Evolutionary conservation across 2,888 invertebrate genomes (phyloP).

Genomic region (Plemyria rubiginata): DNA sequence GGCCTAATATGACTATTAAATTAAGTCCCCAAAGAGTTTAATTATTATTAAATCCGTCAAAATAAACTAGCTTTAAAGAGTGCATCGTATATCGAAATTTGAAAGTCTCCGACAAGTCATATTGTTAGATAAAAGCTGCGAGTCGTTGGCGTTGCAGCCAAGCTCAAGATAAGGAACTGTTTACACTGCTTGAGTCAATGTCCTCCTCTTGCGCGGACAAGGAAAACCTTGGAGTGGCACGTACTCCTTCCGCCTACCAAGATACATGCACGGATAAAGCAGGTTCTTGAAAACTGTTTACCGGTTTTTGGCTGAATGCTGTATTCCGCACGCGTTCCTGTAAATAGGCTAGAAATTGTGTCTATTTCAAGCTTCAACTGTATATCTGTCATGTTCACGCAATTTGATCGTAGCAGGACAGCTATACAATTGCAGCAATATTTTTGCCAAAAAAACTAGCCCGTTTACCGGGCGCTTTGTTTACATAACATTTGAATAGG

Average conservation of each 20-base stretch:
- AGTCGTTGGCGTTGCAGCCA: slow-evolving; percentile 63
- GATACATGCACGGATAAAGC: slow-evolving; percentile 17
- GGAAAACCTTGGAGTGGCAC: slow-evolving; percentile 79
- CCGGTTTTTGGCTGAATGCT: not conserved
- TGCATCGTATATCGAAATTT: slow-evolving; percentile 32
- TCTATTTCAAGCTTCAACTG: no score
- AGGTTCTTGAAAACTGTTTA: slow-evolving; percentile 1
- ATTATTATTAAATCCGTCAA: not conserved
- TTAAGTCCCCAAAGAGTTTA: no score
- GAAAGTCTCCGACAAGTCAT: slow-evolving; percentile 47
- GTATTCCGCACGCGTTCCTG: not conserved
- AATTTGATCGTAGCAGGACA: no score
- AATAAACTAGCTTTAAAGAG: slow-evolving; percentile 26
- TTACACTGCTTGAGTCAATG: slow-evolving; percentile 84
- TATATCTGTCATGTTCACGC: no score
- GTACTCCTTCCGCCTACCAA: slow-evolving; percentile 64
- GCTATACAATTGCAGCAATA: no score
- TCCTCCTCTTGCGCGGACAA: slow-evolving; percentile 77
- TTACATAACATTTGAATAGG: no score
- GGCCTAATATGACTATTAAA: no score
- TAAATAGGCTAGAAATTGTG: no score
- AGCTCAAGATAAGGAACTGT: slow-evolving; percentile 83
- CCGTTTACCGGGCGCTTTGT: no score
- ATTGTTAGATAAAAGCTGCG: slow-evolving; percentile 80
- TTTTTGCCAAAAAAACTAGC: no score